A percentile compares a stretch with the other conserved stretches of the same genome.
Evolutionary conservation across 2,113 vertebrate genomes (phyloP).

Genomic region (Nanorana parkeri): DNA sequence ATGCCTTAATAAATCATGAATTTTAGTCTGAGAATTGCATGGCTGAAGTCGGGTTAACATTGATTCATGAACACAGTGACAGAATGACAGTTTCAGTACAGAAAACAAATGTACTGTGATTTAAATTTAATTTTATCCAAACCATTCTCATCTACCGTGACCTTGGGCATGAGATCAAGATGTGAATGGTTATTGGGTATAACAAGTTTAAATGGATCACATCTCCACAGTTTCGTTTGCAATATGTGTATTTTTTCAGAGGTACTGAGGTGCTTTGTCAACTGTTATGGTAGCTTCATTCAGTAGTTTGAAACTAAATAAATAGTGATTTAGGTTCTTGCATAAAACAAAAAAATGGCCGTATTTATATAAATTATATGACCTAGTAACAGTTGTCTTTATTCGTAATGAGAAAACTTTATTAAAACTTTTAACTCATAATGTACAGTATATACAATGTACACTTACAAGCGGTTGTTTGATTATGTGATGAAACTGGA

Average conservation of each 20-base stretch:
- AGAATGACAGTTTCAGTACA: slow-evolving; percentile 38
- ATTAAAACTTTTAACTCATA: too few species aligned
- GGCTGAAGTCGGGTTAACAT: slow-evolving; percentile 30
- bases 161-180: slow-evolving; percentile 28
- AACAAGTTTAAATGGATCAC: not conserved
- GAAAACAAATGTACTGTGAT: slow-evolving; percentile 39
- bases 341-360: too few species aligned
- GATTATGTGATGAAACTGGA: too few species aligned
- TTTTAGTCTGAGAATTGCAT: slow-evolving; percentile 26
- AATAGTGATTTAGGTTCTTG: too few species aligned
- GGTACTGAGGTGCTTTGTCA: not conserved
- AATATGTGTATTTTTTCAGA: not conserved
- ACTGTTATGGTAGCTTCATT: too few species aligned
- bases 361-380: too few species aligned
- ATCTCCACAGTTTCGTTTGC: not conserved
- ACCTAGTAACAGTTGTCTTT: too few species aligned
- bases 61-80: slow-evolving; percentile 40
- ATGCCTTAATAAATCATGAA: slow-evolving; percentile 42
- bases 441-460: too few species aligned
- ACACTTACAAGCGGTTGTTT: too few species aligned
- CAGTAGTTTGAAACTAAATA: too few species aligned
- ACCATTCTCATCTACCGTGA: slow-evolving; percentile 8
- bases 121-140: slow-evolving; percentile 37
- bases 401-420: too few species aligned
- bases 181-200: not conserved